A percentile compares a stretch with the other conserved stretches of the same genome.
phyloP scores from a whole-genome alignment of 1,140 invertebrate genomes.

The Temnothorax nylanderi region DNA sequence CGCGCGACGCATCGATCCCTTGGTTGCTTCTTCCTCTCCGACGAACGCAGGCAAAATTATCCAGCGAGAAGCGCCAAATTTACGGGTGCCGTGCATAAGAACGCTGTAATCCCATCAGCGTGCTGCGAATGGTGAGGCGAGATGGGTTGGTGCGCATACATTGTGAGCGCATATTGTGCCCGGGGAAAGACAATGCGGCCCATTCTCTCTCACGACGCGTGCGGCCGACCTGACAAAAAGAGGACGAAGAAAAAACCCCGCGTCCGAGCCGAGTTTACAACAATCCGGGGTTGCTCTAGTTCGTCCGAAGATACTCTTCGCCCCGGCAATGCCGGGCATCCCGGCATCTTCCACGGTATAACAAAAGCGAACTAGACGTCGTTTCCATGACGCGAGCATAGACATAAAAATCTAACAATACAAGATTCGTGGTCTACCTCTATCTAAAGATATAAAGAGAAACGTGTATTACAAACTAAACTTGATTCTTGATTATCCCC shows the following conservation, averaged over 20 bases:
- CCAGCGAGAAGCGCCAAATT: slow-evolving; percentile 52
- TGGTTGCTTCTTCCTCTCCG: slow-evolving; percentile 1
- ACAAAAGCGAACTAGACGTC: slow-evolving; percentile 22
- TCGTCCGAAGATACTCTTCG: neutral
- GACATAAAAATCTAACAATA: neutral
- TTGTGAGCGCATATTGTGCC: slow-evolving; percentile 62
- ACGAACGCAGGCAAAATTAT: slow-evolving; percentile 32
- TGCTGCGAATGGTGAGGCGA: neutral
- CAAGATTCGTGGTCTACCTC: neutral
- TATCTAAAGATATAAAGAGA: neutral
- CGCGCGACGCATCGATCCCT: neutral
- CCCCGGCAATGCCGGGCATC: neutral
- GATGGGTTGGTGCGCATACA: slow-evolving; percentile 47
- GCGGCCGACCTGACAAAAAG: slow-evolving; percentile 49
- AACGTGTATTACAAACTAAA: neutral
- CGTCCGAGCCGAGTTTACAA: neutral
- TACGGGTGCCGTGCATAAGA: slow-evolving; percentile 52
- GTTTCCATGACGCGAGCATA: too few species aligned
- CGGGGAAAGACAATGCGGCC: slow-evolving; percentile 51
- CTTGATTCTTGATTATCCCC: neutral
- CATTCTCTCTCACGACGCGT: slow-evolving; percentile 65
- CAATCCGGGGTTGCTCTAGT: neutral
- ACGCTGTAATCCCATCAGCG: slow-evolving; percentile 43
- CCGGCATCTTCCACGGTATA: neutral
- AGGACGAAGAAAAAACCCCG: slow-evolving; percentile 20